A percentile compares a stretch with the other conserved stretches of the same genome.
phyloP scores from a whole-genome alignment of 2,797 vertebrate genomes.

The Pteropus rufus region DNA sequence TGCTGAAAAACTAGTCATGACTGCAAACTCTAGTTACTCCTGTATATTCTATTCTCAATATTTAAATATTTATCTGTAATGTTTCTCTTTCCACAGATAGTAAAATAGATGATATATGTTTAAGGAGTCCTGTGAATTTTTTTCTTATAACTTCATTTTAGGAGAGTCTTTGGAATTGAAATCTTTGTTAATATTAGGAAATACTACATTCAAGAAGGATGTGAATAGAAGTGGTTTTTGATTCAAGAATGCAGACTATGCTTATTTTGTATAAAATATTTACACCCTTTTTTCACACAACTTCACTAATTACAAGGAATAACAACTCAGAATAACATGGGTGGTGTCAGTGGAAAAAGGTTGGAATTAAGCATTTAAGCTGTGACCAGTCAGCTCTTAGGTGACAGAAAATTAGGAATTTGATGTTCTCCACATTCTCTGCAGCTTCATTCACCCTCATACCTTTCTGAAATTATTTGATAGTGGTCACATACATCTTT shows the following conservation, averaged over 20 bases:
- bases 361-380: background rate
- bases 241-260: background rate
- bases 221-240: background rate
- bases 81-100: background rate
- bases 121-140: background rate
- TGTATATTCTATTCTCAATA: background rate
- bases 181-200: background rate
- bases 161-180: background rate
- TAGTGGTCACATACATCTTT: background rate
- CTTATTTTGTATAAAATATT: constrained; percentile 33
- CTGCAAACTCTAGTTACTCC: background rate
- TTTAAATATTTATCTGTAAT: background rate
- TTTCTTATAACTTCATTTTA: background rate
- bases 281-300: background rate
- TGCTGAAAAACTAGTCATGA: background rate
- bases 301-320: background rate
- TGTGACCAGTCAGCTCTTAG: background rate
- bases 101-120: background rate
- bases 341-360: background rate
- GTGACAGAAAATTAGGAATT: background rate
- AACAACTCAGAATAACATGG: background rate
- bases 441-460: background rate
- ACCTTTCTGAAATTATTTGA: background rate
- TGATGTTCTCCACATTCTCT: background rate
- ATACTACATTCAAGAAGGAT: background rate